Evolutionary conservation across 1,140 invertebrate genomes (phyloP), one percentile per base, ranked within the genome.

Genomic region (Saccostrea cuccullata): DNA sequence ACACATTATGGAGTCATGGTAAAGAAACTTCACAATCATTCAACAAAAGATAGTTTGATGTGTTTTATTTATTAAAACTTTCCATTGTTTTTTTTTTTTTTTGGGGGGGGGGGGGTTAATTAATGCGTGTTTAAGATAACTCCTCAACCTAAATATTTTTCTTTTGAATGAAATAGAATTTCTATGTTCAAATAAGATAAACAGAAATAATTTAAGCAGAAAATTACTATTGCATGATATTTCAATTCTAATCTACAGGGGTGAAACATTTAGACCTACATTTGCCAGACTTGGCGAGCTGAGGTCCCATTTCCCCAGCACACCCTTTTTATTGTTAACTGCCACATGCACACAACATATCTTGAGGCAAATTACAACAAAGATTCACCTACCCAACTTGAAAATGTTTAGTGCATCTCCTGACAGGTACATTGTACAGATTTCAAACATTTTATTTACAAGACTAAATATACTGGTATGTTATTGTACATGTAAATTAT

Each of bases 251-350:
- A 58, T 58, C 17, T 58, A 86, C 26, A 87, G 86, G 86, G 86
- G 86, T 20, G 86, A 87, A 82, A 83, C 77, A n/a, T 87, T 87
- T 87, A 56, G 86, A 30, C 86, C 70, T 0, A 87, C 86, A 30
- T 77, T 82, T 20, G 17, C 13, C 23, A 55, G 55, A 23, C 67
- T 86, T 77, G 67, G 36, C 77, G 86, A 86, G 64, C 40, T 86
- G n/a, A n/a, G n/a, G n/a, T n/a, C n/a, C n/a, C n/a, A n/a, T n/a
- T n/a, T n/a, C n/a, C n/a, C n/a, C n/a, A 58, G 55, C 0, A 26
- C 23, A 3, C 70, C 86, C n/a, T 86, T 86, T 58, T 56, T 55
- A 36, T 2, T 86, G 20, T 40, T 86, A 13, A 86, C 86, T 20
- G 86, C 86, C 15, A 86, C 86, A 13, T 82, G 13, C 4, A 86